A percentile compares a stretch with the other conserved stretches of the same genome.
Conservation (phyloP, 2,113 vertebrate genomes). For the Rhinolophus ferrumequinum region DNA sequence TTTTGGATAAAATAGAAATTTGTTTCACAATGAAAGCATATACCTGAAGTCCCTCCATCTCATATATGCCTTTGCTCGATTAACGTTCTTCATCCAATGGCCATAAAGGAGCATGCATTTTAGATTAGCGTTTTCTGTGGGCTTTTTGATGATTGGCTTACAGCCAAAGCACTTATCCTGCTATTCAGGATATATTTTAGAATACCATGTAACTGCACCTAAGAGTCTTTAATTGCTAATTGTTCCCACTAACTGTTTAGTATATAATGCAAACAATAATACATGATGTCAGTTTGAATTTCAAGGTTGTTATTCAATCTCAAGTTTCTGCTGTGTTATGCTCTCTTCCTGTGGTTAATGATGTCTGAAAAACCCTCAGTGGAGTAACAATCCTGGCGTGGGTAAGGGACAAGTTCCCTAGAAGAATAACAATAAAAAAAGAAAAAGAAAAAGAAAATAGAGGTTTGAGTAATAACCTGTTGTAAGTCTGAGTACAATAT, state of each 20-base stretch:
- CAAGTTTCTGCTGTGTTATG: conserved; percentile 73
- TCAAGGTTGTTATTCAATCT: conserved; percentile 67
- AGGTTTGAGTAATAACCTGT: conserved; percentile 34
- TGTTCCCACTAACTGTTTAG: conserved; percentile 74
- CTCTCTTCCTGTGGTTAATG: conserved; percentile 75
- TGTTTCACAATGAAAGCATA: background rate
- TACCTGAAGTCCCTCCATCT: conserved; percentile 3
- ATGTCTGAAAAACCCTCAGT: conserved; percentile 66
- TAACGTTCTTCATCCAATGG: conserved; percentile 50
- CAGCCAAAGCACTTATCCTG: conserved; percentile 78
- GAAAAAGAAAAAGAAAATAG: conserved; percentile 62
- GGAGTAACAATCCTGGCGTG: conserved; percentile 58
- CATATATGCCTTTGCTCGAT: conserved; percentile 48
- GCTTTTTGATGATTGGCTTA: conserved; percentile 71
- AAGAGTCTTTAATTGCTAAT: conserved; percentile 75
- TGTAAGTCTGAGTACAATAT: background rate
- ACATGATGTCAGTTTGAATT: conserved; percentile 70
- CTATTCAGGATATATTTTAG: conserved; percentile 73
- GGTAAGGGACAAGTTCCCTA: conserved; percentile 64
- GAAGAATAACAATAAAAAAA: conserved; percentile 65
- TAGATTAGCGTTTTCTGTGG: conserved; percentile 72
- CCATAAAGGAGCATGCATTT: conserved; percentile 67
- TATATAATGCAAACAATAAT: conserved; percentile 71
- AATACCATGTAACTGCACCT: conserved; percentile 68
- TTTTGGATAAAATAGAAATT: background rate